Evolutionary conservation across 2,113 vertebrate genomes (phyloP), one percentile per base, ranked within the genome.

Genomic region (Nematolebias whitei): DNA sequence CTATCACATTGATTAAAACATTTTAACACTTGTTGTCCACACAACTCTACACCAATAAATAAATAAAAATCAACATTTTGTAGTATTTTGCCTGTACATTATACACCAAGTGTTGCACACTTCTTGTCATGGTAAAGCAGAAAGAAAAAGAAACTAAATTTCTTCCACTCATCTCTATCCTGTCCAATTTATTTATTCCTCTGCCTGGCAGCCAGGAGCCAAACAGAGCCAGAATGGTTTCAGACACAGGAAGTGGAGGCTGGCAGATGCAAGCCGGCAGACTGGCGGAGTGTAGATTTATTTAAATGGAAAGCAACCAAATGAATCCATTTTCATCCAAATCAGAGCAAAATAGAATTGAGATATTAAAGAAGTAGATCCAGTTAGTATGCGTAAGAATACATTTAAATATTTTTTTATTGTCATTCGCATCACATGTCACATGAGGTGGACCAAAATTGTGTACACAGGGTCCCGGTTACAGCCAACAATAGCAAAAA

Each of bases 251-350:
- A 75, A 73, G 45, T n/a, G 6, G 49, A 29, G 23, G 15, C 62
- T 76, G 78, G 62, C 78, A 76, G 58, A 45, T 60, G 48, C 43
- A 50, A 58, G 39, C 50, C 41, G 18, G 10, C 20, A 60, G 54
- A 47, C 12, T 52, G 35, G 4, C 56, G 52, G 56, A 56, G 51
- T 67, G 29, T 41, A 22, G 47, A 60, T 48, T 39, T 59, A 20
- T 50, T 48, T 40, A n/a, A 54, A 45, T 13, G 61, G 35, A 38
- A 44, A 19, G 18, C 6, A 20, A 16, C 16, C 20, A 65, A 56
- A 52, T 11, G 40, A n/a, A n/a, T 44, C 35, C 54, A 29, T 49
- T 49, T 51, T 49, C 12, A 51, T 44, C 40, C 16, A 49, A 62
- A 52, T 18, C 8, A 20, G 5, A 12, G 4, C 35, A 1, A 62